Conservation (phyloP, 2,888 invertebrate genomes). For the Drosophila gaucha region DNA sequence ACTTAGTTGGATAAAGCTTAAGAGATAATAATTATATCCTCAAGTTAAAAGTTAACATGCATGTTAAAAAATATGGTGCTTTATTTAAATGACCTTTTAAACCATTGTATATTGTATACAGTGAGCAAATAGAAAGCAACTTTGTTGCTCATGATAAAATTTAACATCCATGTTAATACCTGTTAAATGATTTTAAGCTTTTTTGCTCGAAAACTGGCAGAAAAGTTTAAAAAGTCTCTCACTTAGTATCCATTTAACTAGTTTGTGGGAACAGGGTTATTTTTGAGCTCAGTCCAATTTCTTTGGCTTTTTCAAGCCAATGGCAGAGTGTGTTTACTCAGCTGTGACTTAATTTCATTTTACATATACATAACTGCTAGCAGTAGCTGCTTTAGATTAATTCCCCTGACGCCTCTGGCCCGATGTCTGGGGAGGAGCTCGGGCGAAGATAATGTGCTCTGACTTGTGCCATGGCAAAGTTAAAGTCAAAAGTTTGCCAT, state of each 20-base stretch:
- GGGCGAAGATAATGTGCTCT: conserved; percentile 70
- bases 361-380: conserved; percentile 35
- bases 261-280: neutral
- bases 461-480: conserved; percentile 54
- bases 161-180: no score
- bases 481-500: conserved; percentile 43
- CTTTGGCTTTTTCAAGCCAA: conserved; percentile 42
- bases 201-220: no score
- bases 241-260: neutral
- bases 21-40: no score
- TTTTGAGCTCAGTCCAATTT: neutral
- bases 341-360: conserved; percentile 75
- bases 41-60: neutral
- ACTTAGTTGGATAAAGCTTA: no score
- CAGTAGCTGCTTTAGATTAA: conserved; percentile 50
- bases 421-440: conserved; percentile 57
- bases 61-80: no score
- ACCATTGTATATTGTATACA: no score
- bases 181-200: no score
- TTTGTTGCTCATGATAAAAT: no score
- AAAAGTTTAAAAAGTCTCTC: no score
- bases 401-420: conserved; percentile 38
- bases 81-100: no score
- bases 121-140: no score
- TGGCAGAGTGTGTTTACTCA: conserved; percentile 52